Evolutionary conservation across 2,797 vertebrate genomes (phyloP).

Genomic region (Hoplostethus mediterraneus): DNA sequence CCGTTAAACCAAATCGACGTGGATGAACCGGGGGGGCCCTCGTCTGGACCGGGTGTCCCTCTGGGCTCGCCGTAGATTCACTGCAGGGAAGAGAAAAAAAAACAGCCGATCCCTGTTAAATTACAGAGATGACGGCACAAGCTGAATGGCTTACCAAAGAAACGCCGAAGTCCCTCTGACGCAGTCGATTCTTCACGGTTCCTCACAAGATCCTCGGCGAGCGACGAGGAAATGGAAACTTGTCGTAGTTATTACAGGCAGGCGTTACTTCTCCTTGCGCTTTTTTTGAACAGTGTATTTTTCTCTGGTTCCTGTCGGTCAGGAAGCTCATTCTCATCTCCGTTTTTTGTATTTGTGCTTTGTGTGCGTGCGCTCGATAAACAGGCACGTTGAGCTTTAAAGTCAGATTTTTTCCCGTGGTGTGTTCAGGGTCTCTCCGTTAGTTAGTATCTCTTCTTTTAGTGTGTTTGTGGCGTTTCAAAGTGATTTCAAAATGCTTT

Average conservation of each 20-base stretch:
- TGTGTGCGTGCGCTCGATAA: background rate
- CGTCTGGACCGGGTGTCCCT: too few species aligned
- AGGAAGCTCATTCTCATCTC: background rate
- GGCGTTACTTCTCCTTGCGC: conserved; percentile 66
- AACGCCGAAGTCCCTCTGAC: conserved; percentile 36
- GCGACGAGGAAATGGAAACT: conserved; percentile 62
- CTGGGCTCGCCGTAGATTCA: background rate
- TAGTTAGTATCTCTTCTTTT: too few species aligned
- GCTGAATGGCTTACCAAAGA: too few species aligned
- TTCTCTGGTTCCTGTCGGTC: conserved; percentile 29
- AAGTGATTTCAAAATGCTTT: too few species aligned
- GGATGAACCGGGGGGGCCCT: too few species aligned
- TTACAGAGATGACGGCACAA: background rate
- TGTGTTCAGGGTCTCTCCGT: background rate
- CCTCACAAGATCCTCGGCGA: conserved; percentile 58
- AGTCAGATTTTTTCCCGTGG: background rate
- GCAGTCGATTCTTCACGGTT: conserved; percentile 47
- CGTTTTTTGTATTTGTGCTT: background rate
- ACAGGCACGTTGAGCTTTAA: background rate
- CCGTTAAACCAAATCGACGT: background rate
- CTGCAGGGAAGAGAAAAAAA: background rate
- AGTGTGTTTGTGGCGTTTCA: too few species aligned
- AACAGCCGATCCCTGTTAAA: background rate
- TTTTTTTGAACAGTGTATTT: conserved; percentile 41
- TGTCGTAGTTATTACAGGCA: conserved; percentile 53